Base-by-base conservation (phyloP, 1,140 invertebrate genomes). In the Bombus sibiricus region DNA sequence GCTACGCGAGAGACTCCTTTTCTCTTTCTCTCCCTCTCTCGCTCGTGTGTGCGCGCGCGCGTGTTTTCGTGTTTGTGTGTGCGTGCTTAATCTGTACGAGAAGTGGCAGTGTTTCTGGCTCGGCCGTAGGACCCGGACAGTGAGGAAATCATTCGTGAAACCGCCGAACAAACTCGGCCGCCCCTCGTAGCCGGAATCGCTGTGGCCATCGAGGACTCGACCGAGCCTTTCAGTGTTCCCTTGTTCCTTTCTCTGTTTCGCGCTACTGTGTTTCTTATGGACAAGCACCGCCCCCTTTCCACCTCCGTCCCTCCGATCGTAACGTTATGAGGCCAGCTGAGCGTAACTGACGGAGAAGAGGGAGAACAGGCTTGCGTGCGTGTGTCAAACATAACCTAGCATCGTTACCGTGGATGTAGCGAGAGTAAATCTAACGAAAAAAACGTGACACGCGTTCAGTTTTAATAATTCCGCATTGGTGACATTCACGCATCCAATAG, bases 1-100 rank as follows among this genome's bases (percentile, higher is more conserved):
- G 83, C 88, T 91, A 89, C 85, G 89, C 89, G 88, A 89, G 87
- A 91, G 87, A 90, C 90, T 88, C 78, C 84, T 89, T 87, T 87
- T 90, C 88, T 89, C 82, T 82, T 62, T 81, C 71, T 68, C 32
- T 64, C 41, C 62, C 41, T 78, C 73, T 73, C 74, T 85, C 74
- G 77, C 15, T 83, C 74, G 59, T 83, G 80, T 76, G 66, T 62
- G 59, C 78, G 81, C 82, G 86, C 79, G 59, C 88, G 83, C 62
- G 71, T 79, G 79, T 86, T 68, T 66, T 32, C 72, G 53, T 84
- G 69, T 81, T 64, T 85, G 76, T 81, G 85, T 79, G 86, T 77
- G 78, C 85, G 85, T 80, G 69, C 73, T 80, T 82, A 62, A 59
- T 81, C 64, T 72, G 73, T 69, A 79, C 82, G 80, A 78, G 75